phyloP scores from a whole-genome alignment of 1,140 invertebrate species.

The Caenorhabditis brenneri region DNA sequence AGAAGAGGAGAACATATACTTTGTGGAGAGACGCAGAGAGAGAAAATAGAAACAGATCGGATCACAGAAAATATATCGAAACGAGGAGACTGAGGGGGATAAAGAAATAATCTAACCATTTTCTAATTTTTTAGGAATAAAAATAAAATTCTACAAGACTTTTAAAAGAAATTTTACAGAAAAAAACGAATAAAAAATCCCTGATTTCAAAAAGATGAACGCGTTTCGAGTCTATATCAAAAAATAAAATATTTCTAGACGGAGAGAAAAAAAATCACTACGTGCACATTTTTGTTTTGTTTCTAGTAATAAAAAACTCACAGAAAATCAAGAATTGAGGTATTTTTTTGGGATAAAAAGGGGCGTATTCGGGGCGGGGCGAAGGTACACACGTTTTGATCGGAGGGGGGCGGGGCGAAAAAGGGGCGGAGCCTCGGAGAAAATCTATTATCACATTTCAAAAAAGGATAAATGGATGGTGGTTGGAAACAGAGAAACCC shows the following conservation, averaged over 20 bases:
- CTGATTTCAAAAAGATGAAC: neutral
- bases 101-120: neutral
- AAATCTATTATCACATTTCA: slow-evolving; percentile 4
- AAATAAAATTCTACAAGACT: no score
- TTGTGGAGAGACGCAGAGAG: no score
- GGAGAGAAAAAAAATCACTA: neutral
- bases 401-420: neutral
- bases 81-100: neutral
- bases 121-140: no score
- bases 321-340: neutral
- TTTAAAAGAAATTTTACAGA: neutral
- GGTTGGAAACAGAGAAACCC: no score
- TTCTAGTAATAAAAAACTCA: neutral
- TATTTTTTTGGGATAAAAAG: neutral
- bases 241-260: neutral
- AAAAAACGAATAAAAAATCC: neutral
- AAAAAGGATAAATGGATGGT: neutral
- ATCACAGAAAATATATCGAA: slow-evolving; percentile 38
- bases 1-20: neutral
- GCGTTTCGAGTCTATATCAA: slow-evolving; percentile 37
- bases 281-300: neutral
- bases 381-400: neutral
- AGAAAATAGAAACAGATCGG: no score
- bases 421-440: neutral
- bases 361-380: neutral